Evolutionary conservation across 2,113 vertebrate species (phyloP).

Genomic region (Crotalus tigris): DNA sequence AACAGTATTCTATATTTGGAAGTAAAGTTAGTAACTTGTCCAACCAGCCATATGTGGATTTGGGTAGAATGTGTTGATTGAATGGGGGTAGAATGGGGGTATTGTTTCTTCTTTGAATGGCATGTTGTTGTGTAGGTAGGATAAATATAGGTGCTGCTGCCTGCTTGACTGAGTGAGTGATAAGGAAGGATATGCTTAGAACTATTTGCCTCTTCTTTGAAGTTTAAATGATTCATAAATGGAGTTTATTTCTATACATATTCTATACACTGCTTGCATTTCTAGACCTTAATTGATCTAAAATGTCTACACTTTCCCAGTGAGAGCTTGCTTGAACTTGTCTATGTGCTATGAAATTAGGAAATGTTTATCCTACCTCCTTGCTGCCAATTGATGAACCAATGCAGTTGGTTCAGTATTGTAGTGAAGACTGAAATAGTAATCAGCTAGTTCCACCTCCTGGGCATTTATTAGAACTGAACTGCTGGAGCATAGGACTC

Average conservation of each 20-base stretch:
- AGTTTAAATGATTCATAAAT: background rate
- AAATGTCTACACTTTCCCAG: background rate
- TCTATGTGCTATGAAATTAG: background rate
- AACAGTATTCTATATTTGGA: background rate
- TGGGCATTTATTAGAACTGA: background rate
- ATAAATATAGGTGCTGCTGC: background rate
- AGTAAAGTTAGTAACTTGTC: background rate
- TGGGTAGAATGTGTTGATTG: background rate
- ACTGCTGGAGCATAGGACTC: background rate
- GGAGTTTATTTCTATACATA: background rate
- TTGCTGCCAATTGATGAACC: background rate
- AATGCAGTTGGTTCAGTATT: background rate
- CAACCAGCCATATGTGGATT: background rate
- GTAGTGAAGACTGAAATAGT: background rate
- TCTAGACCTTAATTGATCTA: background rate
- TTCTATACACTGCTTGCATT: background rate
- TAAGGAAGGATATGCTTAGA: background rate
- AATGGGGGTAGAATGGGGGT: background rate
- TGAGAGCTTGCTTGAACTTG: background rate
- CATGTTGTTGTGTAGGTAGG: background rate
- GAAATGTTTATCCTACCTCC: background rate
- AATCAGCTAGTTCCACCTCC: background rate
- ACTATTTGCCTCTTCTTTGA: background rate
- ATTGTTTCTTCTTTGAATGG: background rate
- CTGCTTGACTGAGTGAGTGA: background rate